Evolutionary conservation across 1,140 invertebrate genomes (phyloP).

Genomic region (Maconellicoccus hirsutus): DNA sequence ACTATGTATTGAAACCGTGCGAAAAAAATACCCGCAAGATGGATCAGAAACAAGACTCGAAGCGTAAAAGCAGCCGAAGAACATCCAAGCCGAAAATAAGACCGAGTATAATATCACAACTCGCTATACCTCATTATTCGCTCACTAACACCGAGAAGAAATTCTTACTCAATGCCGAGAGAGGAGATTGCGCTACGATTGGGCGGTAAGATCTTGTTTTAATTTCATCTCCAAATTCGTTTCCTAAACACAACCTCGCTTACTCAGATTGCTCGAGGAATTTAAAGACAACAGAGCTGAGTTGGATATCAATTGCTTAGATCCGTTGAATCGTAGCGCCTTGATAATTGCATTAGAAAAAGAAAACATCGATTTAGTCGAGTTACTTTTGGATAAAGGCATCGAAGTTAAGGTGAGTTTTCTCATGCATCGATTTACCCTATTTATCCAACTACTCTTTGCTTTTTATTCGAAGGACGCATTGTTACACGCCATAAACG

Average conservation of each 20-base stretch:
- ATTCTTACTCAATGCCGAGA: conserved; percentile 71
- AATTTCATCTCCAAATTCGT: neutral
- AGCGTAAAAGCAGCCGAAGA: neutral
- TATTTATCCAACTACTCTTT: neutral
- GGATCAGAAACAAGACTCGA: neutral
- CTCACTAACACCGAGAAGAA: conserved; percentile 69
- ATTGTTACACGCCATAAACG: conserved; percentile 79
- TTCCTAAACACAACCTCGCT: too few species aligned
- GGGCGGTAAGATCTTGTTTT: conserved; percentile 46
- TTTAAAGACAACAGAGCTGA: conserved; percentile 48
- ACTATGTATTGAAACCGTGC: too few species aligned
- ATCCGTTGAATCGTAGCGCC: conserved; percentile 80
- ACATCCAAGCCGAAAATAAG: neutral
- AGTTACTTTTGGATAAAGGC: conserved; percentile 55
- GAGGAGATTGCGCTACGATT: conserved; percentile 72
- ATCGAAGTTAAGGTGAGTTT: conserved; percentile 52
- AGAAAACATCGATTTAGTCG: conserved; percentile 88
- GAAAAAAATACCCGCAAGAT: neutral
- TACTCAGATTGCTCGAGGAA: conserved; percentile 48
- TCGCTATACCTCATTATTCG: conserved; percentile 36
- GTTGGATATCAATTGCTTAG: conserved; percentile 86
- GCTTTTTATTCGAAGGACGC: conserved; percentile 47
- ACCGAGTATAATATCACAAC: neutral
- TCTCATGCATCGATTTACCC: neutral
- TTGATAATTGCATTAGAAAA: conserved; percentile 89